Evolutionary conservation across 2,113 vertebrate species (phyloP).

Genomic region (Chloroceryle aenea): DNA sequence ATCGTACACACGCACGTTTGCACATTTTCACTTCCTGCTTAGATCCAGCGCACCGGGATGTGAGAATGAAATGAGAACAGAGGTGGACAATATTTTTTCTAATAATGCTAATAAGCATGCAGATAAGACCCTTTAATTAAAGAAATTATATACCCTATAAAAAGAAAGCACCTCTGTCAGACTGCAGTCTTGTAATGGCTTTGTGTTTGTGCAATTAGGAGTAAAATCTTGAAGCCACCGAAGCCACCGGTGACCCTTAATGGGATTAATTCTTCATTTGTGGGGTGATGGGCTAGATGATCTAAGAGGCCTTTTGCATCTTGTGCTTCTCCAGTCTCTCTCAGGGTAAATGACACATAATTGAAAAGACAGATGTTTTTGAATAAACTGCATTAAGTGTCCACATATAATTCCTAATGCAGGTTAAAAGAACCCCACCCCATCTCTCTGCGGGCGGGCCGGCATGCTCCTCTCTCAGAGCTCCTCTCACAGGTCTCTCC

Average conservation of each 20-base stretch:
- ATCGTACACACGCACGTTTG: background rate
- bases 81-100: constrained; percentile 9
- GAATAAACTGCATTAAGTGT: constrained; percentile 43
- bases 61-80: background rate
- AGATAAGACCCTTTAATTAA: constrained; percentile 54
- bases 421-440: background rate
- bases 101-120: constrained; percentile 8
- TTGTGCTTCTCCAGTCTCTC: background rate
- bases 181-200: constrained; percentile 11
- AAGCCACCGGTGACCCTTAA: constrained; percentile 45
- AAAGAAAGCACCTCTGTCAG: constrained; percentile 9
- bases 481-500: background rate
- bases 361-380: constrained; percentile 40
- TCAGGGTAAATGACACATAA: constrained; percentile 2
- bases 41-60: background rate
- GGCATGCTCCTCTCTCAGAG: background rate
- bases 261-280: constrained; percentile 66
- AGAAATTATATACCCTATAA: background rate
- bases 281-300: constrained; percentile 39
- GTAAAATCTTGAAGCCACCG: constrained; percentile 7
- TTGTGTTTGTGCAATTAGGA: constrained; percentile 48
- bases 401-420: constrained; percentile 7
- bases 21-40: background rate
- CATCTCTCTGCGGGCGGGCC: background rate
- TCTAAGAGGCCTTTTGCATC: constrained; percentile 33